Percentiles rank a stretch among this genome's conserved stretches.
Evolutionary conservation across 2,113 vertebrate species (phyloP).

Genomic region (Delphinus delphis): DNA sequence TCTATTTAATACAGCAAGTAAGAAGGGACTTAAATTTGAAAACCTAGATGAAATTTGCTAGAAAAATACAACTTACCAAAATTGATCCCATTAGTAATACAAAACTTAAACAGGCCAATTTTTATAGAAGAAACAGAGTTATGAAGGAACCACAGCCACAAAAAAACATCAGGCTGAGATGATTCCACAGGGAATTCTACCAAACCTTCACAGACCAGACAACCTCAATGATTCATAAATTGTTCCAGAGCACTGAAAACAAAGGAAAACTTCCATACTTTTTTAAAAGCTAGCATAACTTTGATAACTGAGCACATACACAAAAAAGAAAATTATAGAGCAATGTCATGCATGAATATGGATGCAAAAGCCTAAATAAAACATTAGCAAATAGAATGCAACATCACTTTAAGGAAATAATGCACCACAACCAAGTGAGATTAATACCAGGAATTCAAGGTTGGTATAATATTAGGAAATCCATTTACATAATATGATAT

Average conservation of each 20-base stretch:
- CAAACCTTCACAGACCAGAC: not conserved
- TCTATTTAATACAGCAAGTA: not conserved
- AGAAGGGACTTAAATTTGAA: not conserved
- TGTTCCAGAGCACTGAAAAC: not conserved
- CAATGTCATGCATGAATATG: not conserved
- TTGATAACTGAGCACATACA: not conserved
- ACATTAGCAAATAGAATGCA: not conserved
- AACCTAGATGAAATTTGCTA: not conserved
- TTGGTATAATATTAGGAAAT: not conserved
- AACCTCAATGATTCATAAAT: not conserved
- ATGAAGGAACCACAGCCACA: not conserved
- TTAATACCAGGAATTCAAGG: not conserved
- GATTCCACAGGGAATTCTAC: not conserved
- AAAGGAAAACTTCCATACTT: not conserved
- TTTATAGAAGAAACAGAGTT: slow-evolving; percentile 25
- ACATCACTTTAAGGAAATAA: not conserved
- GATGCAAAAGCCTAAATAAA: not conserved
- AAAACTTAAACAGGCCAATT: not conserved
- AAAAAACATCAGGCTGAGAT: not conserved
- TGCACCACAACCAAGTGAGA: not conserved
- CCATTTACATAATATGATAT: not conserved
- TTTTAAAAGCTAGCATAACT: not conserved
- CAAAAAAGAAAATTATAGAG: not conserved
- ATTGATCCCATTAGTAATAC: not conserved
- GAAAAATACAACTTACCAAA: slow-evolving; percentile 2